Conservation (phyloP, 2,888 invertebrate genomes). For the Chloroclysta siterata region DNA sequence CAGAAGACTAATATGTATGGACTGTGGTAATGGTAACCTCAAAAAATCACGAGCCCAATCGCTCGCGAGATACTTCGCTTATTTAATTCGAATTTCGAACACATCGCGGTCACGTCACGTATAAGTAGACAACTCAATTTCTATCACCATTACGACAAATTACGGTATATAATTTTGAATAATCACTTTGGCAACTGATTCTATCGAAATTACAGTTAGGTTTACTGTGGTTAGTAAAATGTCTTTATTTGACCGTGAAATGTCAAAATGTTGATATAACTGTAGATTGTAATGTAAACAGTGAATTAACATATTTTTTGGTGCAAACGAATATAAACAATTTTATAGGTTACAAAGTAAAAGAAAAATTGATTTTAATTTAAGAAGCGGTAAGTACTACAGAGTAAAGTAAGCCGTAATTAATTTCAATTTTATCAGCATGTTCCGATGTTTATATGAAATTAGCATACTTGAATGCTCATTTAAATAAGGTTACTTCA, state of each 20-base stretch:
- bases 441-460: neutral
- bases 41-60: neutral
- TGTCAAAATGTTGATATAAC: slow-evolving; percentile 34
- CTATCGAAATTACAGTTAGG: slow-evolving; percentile 45
- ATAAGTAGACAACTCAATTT: slow-evolving; percentile 41
- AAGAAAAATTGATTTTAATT: neutral
- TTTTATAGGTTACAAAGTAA: neutral
- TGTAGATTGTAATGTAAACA: neutral
- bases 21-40: no score
- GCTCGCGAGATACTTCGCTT: neutral
- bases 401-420: neutral
- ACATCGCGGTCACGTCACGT: slow-evolving; percentile 21
- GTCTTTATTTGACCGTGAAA: slow-evolving; percentile 33
- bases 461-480: slow-evolving; percentile 14
- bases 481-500: slow-evolving; percentile 16
- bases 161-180: slow-evolving; percentile 42
- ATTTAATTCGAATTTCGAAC: slow-evolving; percentile 23
- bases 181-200: slow-evolving; percentile 31
- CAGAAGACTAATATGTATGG: no score
- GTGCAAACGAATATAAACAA: neutral
- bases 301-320: neutral
- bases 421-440: slow-evolving; percentile 2
- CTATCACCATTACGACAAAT: slow-evolving; percentile 45
- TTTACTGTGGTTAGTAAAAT: slow-evolving; percentile 28
- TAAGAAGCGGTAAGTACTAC: neutral